Base-by-base conservation (phyloP, 2,113 vertebrate species). In the Atractosteus spatula region DNA sequence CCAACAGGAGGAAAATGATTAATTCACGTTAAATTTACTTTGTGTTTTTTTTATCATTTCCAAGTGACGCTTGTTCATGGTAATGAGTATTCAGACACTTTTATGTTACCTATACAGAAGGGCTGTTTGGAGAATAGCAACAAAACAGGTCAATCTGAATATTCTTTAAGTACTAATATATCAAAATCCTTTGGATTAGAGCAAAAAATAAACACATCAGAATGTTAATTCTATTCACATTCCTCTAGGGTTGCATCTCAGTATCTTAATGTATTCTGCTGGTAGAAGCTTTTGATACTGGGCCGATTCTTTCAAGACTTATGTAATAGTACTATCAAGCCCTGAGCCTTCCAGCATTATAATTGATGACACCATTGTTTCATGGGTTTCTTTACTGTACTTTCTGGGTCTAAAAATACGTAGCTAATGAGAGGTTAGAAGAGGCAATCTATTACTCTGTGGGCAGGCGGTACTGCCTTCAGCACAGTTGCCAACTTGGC, bases 341-440 rank as follows among this genome's bases (percentile, higher is more conserved):
- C 66, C 17, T 8, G 51, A 55, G 29, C 16, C 17, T 2, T 51
- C 11, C 16, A 47, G 51, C 29, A 16, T 59, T 59, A 13, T 59
- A 59, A 59, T 59, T 59, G 57, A 59, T 59, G 57, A n/a, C 57
- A 29, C 29, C 29, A 29, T 29, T 29, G 29, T 29, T 29, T 29
- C 29, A 59, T 5, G 12, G 57, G n/a, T 59, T 59, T 59, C n/a
- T 59, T 59, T 59, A n/a, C n/a, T 59, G 29, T 29, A 41, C n/a
- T 41, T 29, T 13, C 63, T 41, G 6, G 16, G 3, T 68, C 66
- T 41, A 59, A 42, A 57, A 67, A 61, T 45, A 68, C 8, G 7
- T 45, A 12, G 64, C n/a, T 73, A 68, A 73, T 67, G 71, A 41
- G 65, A 56, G 11, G 51, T 73, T 73, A 73, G 55, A 16, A 68